Percentiles rank a stretch among this genome's conserved stretches.
Evolutionary conservation across 2,797 vertebrate genomes (phyloP).

Genomic region (Pygocentrus nattereri): DNA sequence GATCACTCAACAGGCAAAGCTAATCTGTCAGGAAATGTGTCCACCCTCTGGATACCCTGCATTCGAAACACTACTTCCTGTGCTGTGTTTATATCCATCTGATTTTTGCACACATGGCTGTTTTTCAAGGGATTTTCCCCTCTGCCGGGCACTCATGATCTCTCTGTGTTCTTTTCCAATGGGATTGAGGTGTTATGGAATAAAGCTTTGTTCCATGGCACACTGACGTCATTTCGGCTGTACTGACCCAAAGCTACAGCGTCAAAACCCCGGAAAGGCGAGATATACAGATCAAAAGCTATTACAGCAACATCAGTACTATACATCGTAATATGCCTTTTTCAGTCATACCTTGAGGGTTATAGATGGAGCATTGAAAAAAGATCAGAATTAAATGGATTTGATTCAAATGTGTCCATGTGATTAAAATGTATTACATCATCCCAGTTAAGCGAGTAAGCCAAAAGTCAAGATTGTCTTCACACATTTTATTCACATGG

Average conservation of each 20-base stretch:
- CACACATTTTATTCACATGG: neutral
- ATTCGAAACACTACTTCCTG: constrained; percentile 70
- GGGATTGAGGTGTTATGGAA: constrained; percentile 35
- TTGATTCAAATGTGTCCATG: neutral
- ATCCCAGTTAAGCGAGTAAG: neutral
- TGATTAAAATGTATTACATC: neutral
- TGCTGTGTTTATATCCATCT: constrained; percentile 60
- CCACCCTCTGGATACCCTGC: constrained; percentile 60
- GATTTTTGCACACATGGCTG: constrained; percentile 51
- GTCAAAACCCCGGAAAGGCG: neutral
- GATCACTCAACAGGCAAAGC: constrained; percentile 53
- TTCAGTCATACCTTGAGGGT: neutral
- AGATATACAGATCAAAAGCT: neutral
- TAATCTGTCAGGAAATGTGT: constrained; percentile 77
- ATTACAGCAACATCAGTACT: neutral
- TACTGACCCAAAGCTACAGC: constrained; percentile 5
- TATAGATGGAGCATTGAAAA: neutral
- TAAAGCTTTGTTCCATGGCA: constrained; percentile 41
- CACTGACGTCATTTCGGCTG: constrained; percentile 37
- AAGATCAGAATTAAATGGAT: neutral
- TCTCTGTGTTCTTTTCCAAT: constrained; percentile 54
- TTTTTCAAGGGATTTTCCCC: constrained; percentile 48
- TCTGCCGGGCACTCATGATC: constrained; percentile 43
- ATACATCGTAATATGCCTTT: neutral
- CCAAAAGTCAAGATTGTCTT: neutral